Percentiles rank a stretch among this genome's conserved stretches.
Conservation (phyloP, 2,113 vertebrate genomes). For the Poecile atricapillus region DNA sequence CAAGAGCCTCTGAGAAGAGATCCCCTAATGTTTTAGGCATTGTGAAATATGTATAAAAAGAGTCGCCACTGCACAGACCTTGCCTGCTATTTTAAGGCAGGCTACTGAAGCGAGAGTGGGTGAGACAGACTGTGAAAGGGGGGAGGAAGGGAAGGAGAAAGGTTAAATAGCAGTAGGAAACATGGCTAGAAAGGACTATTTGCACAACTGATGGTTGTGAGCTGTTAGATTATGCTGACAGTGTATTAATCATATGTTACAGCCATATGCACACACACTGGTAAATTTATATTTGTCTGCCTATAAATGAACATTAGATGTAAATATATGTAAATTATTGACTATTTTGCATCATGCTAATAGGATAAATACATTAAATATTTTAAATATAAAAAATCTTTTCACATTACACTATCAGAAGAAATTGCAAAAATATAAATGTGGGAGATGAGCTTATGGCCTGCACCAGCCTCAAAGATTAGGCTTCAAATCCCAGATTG, state of each 20-base stretch:
- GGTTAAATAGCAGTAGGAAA: slow-evolving; percentile 50
- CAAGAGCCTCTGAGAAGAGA: neutral
- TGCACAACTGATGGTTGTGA: slow-evolving; percentile 61
- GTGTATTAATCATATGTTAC: slow-evolving; percentile 68
- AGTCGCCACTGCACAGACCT: neutral
- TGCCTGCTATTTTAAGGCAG: slow-evolving; percentile 47
- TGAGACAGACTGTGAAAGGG: slow-evolving; percentile 42
- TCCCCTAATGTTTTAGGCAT: neutral
- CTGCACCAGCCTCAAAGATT: neutral
- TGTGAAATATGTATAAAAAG: neutral
- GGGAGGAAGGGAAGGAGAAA: slow-evolving; percentile 40
- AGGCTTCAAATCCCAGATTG: slow-evolving; percentile 14
- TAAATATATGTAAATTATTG: slow-evolving; percentile 69
- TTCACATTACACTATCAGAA: slow-evolving; percentile 1
- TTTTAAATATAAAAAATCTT: slow-evolving; percentile 24
- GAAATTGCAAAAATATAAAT: slow-evolving; percentile 15
- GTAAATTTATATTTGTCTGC: slow-evolving; percentile 65
- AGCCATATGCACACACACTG: slow-evolving; percentile 65
- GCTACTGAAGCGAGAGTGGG: slow-evolving; percentile 6
- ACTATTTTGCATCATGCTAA: slow-evolving; percentile 49
- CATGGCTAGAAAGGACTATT: slow-evolving; percentile 48
- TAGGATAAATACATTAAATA: slow-evolving; percentile 60
- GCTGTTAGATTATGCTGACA: slow-evolving; percentile 61
- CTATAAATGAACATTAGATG: slow-evolving; percentile 65
- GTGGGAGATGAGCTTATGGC: slow-evolving; percentile 33